phyloP scores from a whole-genome alignment of 1,140 invertebrate genomes.

The Popillia japonica region DNA sequence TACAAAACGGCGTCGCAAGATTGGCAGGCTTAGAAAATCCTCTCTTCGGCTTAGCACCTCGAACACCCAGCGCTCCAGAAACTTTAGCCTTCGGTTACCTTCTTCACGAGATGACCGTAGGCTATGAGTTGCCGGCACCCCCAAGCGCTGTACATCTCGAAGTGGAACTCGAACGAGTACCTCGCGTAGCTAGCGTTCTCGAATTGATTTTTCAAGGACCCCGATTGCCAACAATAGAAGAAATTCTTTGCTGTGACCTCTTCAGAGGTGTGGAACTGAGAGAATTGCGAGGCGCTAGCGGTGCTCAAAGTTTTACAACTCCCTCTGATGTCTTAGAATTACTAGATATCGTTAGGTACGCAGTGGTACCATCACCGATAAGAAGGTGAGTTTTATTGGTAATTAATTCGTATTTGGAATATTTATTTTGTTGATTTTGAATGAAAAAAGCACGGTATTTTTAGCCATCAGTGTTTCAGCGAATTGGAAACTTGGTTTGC shows the following conservation, averaged over 20 bases:
- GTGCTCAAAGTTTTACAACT: conserved; percentile 46
- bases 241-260: conserved; percentile 81
- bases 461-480: conserved; percentile 51
- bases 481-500: conserved; percentile 55
- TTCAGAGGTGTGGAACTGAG: conserved; percentile 88
- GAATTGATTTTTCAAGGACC: conserved; percentile 81
- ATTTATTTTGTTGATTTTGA: conserved; percentile 37
- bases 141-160: conserved; percentile 75
- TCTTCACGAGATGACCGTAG: conserved; percentile 90
- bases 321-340: conserved; percentile 52
- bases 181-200: conserved; percentile 81
- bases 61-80: conserved; percentile 69
- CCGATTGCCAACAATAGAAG: conserved; percentile 75
- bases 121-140: conserved; percentile 78
- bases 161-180: conserved; percentile 76
- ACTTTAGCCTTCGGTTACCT: conserved; percentile 83
- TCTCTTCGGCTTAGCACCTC: conserved; percentile 78
- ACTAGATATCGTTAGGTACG: conserved; percentile 48
- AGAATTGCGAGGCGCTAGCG: conserved; percentile 69
- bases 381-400: conserved; percentile 25
- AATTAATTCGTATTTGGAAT: conserved; percentile 22
- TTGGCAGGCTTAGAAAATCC: conserved; percentile 86
- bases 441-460: conserved; percentile 41
- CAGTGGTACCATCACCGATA: conserved; percentile 29
- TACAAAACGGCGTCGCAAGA: conserved; percentile 87